phyloP scores from a whole-genome alignment of 2,888 invertebrate genomes.

The Elmis aenea region DNA sequence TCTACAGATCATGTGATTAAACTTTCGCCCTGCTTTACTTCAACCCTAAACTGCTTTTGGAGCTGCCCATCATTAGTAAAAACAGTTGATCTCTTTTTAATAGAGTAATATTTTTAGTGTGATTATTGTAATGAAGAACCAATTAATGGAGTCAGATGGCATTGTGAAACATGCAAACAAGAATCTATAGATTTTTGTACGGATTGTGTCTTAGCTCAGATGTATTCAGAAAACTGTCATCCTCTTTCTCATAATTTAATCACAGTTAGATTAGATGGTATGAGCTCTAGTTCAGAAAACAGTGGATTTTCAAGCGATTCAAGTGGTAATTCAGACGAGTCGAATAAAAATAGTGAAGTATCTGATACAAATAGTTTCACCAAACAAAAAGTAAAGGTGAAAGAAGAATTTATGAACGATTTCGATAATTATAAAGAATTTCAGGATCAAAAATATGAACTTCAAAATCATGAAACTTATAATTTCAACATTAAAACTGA shows the following conservation, averaged over 20 bases:
- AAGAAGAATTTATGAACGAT: no score
- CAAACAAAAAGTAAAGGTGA: no score
- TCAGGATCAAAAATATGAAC: no score
- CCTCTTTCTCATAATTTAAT: slow-evolving; percentile 46
- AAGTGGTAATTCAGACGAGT: slow-evolving; percentile 11
- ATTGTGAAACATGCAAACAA: slow-evolving; percentile 59
- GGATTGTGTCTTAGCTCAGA: slow-evolving; percentile 57
- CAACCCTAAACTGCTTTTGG: neutral
- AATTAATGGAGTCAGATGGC: slow-evolving; percentile 63
- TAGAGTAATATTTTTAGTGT: slow-evolving; percentile 49
- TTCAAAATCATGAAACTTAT: no score
- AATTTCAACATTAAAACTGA: no score
- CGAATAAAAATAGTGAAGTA: slow-evolving; percentile 15
- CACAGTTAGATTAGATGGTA: slow-evolving; percentile 15
- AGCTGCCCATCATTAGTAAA: no score
- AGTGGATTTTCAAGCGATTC: slow-evolving; percentile 9
- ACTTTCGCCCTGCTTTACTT: neutral
- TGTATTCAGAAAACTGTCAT: slow-evolving; percentile 49
- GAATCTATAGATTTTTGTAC: slow-evolving; percentile 59
- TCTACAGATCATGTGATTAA: no score
- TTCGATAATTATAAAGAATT: no score
- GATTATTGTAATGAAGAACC: slow-evolving; percentile 60
- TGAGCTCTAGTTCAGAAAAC: slow-evolving; percentile 8
- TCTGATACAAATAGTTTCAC: no score
- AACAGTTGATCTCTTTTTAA: neutral